These are phyloP conservation scores for Epinotia nisella DNA, from an alignment of 2,888 invertebrate species.

Conservation along the genomic window DNA sequence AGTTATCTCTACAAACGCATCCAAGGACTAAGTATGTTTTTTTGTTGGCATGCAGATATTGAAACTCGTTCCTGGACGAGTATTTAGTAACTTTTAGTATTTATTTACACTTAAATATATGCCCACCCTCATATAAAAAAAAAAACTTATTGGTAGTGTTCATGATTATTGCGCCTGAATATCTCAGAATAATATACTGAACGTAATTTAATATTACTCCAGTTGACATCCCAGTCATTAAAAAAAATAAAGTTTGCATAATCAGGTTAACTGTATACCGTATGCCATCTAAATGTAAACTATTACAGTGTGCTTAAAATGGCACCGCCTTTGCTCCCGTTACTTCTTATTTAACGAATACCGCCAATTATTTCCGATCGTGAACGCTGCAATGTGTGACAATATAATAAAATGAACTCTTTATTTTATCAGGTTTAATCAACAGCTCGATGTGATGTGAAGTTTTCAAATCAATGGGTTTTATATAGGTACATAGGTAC, in stretches of 20 bases:
- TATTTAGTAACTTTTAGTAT: too few relatives aligned
- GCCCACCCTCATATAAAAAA: too few relatives aligned
- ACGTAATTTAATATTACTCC: slow-evolving; percentile 1
- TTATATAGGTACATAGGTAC: not conserved
- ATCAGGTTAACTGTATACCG: slow-evolving; percentile 23
- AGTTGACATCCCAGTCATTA: slow-evolving; percentile 19
- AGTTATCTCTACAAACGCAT: too few relatives aligned
- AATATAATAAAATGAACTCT: slow-evolving; percentile 18
- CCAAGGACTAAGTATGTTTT: too few relatives aligned
- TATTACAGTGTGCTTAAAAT: slow-evolving; percentile 31
- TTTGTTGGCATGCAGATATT: too few relatives aligned
- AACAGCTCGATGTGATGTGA: slow-evolving; percentile 6
- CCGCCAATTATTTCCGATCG: slow-evolving; percentile 28
- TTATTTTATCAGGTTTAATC: slow-evolving; percentile 20
- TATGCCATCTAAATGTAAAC: slow-evolving; percentile 12
- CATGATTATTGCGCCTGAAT: not conserved
- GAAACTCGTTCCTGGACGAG: too few relatives aligned
- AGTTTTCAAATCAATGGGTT: slow-evolving; percentile 11
- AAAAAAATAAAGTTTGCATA: slow-evolving; percentile 15
- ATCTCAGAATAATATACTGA: not conserved
- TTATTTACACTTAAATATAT: too few relatives aligned
- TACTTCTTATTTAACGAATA: slow-evolving; percentile 29
- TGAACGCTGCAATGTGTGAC: slow-evolving; percentile 11
- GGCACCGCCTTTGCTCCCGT: slow-evolving; percentile 23
- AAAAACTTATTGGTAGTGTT: too few relatives aligned